Evolutionary conservation across 2,113 vertebrate species (phyloP).

Genomic region (Sakesphorus luctuosus): DNA sequence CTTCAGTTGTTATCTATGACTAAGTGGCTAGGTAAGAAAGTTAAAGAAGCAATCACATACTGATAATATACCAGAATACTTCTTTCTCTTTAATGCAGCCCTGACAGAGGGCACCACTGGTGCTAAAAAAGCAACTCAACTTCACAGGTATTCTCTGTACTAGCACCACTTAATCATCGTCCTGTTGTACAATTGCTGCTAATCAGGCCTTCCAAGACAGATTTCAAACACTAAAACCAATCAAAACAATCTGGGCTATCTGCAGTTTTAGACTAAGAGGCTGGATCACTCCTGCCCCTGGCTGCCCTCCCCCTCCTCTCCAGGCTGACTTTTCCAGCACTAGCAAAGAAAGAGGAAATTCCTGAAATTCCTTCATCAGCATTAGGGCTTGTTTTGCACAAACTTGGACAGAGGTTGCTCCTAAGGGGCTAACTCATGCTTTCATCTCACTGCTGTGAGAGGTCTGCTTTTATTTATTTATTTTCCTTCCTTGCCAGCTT

Average conservation of each 20-base stretch:
- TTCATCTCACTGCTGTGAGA: conserved; percentile 24
- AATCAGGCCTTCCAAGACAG: background rate
- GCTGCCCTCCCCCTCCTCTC: conserved; percentile 12
- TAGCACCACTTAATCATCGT: background rate
- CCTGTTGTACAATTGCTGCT: background rate
- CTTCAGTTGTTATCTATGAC: background rate
- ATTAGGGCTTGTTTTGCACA: conserved; percentile 62
- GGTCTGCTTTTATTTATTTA: background rate
- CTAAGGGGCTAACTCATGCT: conserved; percentile 10
- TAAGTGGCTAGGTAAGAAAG: background rate
- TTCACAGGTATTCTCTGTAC: background rate
- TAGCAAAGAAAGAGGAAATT: conserved; percentile 69
- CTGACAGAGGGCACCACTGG: background rate
- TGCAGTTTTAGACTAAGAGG: background rate
- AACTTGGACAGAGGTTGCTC: conserved; percentile 30
- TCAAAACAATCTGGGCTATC: background rate
- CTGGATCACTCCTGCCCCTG: background rate
- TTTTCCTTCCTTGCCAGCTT: conserved; percentile 47
- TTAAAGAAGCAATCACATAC: background rate
- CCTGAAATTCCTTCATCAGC: conserved; percentile 62
- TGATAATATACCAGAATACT: background rate
- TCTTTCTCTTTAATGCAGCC: background rate
- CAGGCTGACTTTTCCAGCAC: conserved; percentile 15
- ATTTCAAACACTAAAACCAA: background rate
- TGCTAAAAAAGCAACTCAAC: background rate